Evolutionary conservation across 2,888 invertebrate species (phyloP).

Genomic region (Dryobotodes eremita): DNA sequence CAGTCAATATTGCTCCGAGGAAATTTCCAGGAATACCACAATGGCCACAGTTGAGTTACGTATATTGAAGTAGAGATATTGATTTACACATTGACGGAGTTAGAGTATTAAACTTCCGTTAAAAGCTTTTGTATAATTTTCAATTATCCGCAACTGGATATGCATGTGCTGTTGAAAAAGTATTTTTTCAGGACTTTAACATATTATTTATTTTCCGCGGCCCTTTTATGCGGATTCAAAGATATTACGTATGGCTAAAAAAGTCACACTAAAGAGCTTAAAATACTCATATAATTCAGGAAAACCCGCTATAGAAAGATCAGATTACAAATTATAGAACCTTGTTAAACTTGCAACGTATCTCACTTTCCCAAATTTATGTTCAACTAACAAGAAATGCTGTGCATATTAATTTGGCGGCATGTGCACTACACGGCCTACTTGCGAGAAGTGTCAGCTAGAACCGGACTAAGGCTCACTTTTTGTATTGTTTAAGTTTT

Average conservation of each 20-base stretch:
- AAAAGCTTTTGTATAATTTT: slow-evolving; percentile 14
- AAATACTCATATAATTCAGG: not conserved
- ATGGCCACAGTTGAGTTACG: not conserved
- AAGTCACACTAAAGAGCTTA: not conserved
- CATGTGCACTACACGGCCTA: slow-evolving; percentile 66
- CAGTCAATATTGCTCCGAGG: slow-evolving; percentile 22
- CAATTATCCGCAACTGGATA: not conserved
- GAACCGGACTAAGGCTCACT: slow-evolving; percentile 64
- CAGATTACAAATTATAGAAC: not conserved
- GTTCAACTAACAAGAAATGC: slow-evolving; percentile 25
- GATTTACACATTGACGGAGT: not conserved
- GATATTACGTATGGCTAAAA: not conserved
- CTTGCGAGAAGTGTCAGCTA: slow-evolving; percentile 72
- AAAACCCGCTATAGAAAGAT: not conserved
- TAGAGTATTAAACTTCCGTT: not conserved
- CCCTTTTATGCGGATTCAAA: slow-evolving; percentile 7
- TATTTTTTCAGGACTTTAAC: slow-evolving; percentile 37
- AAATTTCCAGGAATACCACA: slow-evolving; percentile 12
- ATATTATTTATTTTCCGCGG: not conserved
- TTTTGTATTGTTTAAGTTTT: slow-evolving; percentile 76
- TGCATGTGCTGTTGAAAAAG: not conserved
- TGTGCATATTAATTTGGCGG: slow-evolving; percentile 51
- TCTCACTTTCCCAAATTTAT: slow-evolving; percentile 32
- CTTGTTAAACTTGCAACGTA: slow-evolving; percentile 2
- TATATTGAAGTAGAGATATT: not conserved